These are phyloP conservation scores for Pholis gunnellus DNA, from an alignment of 2,113 vertebrate species.

Conservation along the genomic window DNA sequence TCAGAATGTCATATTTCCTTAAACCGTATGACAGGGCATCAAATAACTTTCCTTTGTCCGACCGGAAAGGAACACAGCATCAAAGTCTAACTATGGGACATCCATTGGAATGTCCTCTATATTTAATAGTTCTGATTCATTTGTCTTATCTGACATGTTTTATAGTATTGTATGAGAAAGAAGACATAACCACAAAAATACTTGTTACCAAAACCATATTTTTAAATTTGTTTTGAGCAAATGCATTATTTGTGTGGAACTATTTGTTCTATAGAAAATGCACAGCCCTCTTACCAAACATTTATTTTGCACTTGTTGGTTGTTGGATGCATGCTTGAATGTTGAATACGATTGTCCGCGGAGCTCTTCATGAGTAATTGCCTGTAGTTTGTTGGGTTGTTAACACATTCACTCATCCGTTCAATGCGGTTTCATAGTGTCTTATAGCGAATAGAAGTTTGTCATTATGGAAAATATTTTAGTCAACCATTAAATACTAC, in stretches of 20 bases:
- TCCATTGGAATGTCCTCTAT: background rate
- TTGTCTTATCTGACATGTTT: background rate
- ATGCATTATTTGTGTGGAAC: too few relatives aligned
- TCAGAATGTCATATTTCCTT: background rate
- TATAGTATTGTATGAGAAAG: background rate
- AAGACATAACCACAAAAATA: background rate
- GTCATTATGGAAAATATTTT: background rate
- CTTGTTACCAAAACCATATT: background rate
- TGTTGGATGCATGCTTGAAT: conserved; percentile 47
- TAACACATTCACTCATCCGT: background rate
- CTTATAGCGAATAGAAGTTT: background rate
- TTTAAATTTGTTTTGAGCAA: background rate
- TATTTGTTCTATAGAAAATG: background rate
- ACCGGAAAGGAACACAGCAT: background rate
- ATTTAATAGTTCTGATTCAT: background rate
- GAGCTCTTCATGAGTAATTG: background rate
- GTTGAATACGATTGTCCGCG: conserved; percentile 18
- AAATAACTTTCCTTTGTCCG: background rate
- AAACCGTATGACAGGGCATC: background rate
- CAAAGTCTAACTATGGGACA: background rate
- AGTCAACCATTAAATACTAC: background rate
- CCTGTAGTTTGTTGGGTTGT: conserved; percentile 2
- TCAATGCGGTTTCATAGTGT: background rate
- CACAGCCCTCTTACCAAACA: background rate
- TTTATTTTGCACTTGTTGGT: conserved; percentile 20